Base-by-base conservation (phyloP, 2,888 invertebrate species). In the Melitaea athalia region DNA sequence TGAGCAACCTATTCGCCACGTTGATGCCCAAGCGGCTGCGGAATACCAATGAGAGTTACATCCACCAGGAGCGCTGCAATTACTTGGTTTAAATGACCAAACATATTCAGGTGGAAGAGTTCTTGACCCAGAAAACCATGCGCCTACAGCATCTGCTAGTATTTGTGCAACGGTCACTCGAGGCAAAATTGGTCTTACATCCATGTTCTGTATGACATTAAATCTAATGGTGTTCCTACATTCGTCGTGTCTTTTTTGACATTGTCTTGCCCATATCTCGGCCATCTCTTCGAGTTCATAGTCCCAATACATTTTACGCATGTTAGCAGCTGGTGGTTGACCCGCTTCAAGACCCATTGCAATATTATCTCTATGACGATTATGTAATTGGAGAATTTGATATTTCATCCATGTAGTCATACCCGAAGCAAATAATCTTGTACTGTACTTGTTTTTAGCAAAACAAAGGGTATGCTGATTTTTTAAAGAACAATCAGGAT, bases 271-370 rank as follows among this genome's bases (percentile, higher is more conserved):
- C 93, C 93, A 93, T 6, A 86, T 78, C 49, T 92, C 91, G 0
- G 93, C 93, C 85, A 85, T 87, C 33, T 83, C 77, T 69, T 93
- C 93, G 0, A 93, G 81, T 73, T 93, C 93, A 68, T 86, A 85
- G 68, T 93, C 93, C 93, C 93, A 93, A 72, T 92, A 93, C 86
- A 93, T 84, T 76, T 93, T 92, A 8, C 91, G 86, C 93, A 93
- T 93, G 72, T 93, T 93, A 3, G 88, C 80, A 1, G 93, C 93
- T 1, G 90, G 84, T 1, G 93, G 93, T 74, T 93, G 93, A 0
- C 90, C 91, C 0, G 91, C 85, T 71, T 93, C 89, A 42, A 90
- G 77, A 0, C 93, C 93, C 86, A 89, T 84, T 0, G 93, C 93
- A 53, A 93, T 86, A 69, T 88, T 88, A 72, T 93, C 91, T 63